phyloP scores from a whole-genome alignment of 2,797 vertebrate species.

The Schizothorax lantsangensis region DNA sequence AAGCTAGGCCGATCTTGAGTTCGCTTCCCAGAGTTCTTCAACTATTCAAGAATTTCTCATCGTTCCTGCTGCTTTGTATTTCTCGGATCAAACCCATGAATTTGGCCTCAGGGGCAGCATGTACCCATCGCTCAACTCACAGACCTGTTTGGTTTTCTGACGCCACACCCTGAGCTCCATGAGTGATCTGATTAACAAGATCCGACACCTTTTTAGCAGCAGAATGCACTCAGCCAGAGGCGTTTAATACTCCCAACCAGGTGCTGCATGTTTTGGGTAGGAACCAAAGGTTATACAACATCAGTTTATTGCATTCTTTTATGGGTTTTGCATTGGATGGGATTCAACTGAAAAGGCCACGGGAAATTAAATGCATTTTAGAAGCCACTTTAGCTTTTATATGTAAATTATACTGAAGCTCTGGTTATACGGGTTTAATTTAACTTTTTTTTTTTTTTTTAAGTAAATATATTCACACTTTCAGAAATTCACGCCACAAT shows the following conservation, averaged over 20 bases:
- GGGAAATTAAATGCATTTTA: not conserved
- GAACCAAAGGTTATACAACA: not conserved
- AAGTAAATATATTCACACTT: not conserved
- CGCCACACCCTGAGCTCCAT: not conserved
- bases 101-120: constrained; percentile 62
- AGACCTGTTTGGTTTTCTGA: constrained; percentile 2
- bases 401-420: too few species aligned
- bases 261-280: not conserved
- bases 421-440: not conserved
- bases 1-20: not conserved
- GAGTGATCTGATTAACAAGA: constrained; percentile 29
- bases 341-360: not conserved
- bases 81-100: constrained; percentile 52
- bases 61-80: constrained; percentile 35
- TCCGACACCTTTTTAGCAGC: constrained; percentile 39
- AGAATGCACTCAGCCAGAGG: constrained; percentile 4
- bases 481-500: not conserved
- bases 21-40: constrained; percentile 4
- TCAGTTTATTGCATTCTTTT: constrained; percentile 10
- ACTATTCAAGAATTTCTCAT: constrained; percentile 33
- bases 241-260: constrained; percentile 4
- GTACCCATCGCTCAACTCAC: constrained; percentile 43
- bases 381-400: not conserved
- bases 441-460: not conserved
- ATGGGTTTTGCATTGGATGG: not conserved